Evolutionary conservation across 53 echinoderm and acorn worm genomes (phyloP).

Genomic region (Patiria pectinifera): DNA sequence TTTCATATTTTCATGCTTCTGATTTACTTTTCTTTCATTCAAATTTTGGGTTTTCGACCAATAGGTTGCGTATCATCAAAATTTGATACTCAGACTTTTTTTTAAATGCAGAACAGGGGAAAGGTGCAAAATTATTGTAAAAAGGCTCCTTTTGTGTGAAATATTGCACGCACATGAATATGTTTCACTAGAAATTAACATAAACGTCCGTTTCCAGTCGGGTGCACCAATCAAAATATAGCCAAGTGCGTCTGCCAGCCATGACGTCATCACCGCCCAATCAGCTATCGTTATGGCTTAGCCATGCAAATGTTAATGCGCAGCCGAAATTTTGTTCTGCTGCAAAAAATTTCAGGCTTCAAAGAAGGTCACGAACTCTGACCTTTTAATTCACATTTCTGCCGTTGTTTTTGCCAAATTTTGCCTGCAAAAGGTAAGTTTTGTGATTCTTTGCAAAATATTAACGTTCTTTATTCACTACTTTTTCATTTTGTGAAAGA

Average conservation of each 20-base stretch:
- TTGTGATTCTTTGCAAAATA: constrained; percentile 1
- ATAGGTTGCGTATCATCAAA: too few relatives aligned
- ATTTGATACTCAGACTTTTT: too few relatives aligned
- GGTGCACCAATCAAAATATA: constrained; percentile 58
- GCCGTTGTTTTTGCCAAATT: constrained; percentile 62
- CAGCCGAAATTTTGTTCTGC: constrained; percentile 46
- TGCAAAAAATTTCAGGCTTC: constrained; percentile 70
- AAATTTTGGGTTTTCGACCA: too few relatives aligned
- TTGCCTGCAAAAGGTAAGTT: constrained; percentile 70
- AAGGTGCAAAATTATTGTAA: too few relatives aligned
- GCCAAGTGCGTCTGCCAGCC: constrained; percentile 31
- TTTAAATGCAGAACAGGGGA: too few relatives aligned
- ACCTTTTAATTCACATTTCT: constrained; percentile 81
- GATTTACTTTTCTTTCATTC: too few relatives aligned
- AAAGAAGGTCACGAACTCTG: constrained; percentile 96
- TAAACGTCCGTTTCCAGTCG: constrained; percentile 19
- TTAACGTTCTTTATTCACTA: constrained; percentile 21
- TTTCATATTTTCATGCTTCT: too few relatives aligned
- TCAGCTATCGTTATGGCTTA: constrained; percentile 18
- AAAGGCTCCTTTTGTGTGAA: too few relatives aligned
- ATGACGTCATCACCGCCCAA: constrained; percentile 70
- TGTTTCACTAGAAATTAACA: constrained; percentile 42
- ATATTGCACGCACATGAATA: too few relatives aligned
- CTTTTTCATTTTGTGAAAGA: constrained; percentile 17
- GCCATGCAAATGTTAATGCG: constrained; percentile 53